Evolutionary conservation across 2,888 invertebrate genomes (phyloP).

Genomic region (Stegana nigrithorax): DNA sequence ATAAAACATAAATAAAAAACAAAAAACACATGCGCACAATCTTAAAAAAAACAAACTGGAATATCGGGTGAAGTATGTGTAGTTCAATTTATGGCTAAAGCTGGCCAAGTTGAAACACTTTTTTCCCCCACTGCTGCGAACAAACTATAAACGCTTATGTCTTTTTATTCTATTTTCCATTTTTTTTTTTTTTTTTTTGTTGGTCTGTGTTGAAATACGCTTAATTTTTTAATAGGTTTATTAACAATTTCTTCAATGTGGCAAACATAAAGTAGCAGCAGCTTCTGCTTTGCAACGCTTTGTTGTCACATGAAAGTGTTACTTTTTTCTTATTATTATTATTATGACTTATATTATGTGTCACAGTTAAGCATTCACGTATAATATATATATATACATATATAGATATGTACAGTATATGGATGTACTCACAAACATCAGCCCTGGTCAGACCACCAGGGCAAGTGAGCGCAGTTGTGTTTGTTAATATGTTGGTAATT

Average conservation of each 20-base stretch:
- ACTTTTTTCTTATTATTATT: background rate
- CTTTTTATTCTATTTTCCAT: background rate
- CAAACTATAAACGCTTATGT: too few relatives aligned
- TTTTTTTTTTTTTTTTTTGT: background rate
- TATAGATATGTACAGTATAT: background rate
- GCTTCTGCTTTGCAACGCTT: too few relatives aligned
- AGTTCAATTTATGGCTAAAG: too few relatives aligned
- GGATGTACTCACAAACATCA: too few relatives aligned
- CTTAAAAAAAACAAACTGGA: too few relatives aligned
- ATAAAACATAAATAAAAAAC: background rate
- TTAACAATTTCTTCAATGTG: background rate
- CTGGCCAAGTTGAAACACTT: too few relatives aligned
- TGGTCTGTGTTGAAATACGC: background rate
- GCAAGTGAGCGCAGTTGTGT: too few relatives aligned
- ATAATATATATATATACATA: background rate
- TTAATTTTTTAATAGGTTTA: background rate
- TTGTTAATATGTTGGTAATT: background rate
- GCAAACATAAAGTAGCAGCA: background rate
- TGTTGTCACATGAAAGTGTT: background rate
- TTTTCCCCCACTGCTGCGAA: too few relatives aligned
- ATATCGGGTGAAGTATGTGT: background rate
- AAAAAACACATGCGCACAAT: too few relatives aligned
- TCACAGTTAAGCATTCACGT: background rate
- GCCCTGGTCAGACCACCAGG: too few relatives aligned
- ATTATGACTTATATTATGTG: background rate